Evolutionary conservation across 2,113 vertebrate species (phyloP).

Genomic region (Gopherus flavomarginatus): DNA sequence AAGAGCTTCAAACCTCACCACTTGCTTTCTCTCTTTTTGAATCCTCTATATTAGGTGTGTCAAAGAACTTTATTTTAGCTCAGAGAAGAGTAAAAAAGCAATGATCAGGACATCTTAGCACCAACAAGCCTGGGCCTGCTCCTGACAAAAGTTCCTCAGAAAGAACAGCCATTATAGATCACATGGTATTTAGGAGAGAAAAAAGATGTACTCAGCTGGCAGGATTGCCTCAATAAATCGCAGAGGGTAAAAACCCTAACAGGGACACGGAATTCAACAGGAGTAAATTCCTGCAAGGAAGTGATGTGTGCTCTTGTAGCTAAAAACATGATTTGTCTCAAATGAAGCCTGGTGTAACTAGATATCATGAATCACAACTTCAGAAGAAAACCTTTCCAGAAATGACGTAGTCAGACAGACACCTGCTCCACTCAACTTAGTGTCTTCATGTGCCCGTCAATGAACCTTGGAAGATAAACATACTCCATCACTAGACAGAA

Average conservation of each 20-base stretch:
- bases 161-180: slow-evolving; percentile 37
- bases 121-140: neutral
- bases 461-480: neutral
- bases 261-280: neutral
- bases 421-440: neutral
- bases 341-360: neutral
- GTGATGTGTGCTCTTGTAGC: neutral
- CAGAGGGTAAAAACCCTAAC: slow-evolving; percentile 15
- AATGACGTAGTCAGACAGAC: neutral
- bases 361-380: neutral
- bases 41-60: neutral
- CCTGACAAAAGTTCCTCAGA: neutral
- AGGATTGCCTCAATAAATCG: slow-evolving; percentile 12
- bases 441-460: neutral
- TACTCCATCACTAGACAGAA: neutral
- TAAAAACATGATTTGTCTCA: neutral
- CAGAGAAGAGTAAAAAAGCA: neutral
- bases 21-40: neutral
- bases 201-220: neutral
- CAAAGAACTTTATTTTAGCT: slow-evolving; percentile 47
- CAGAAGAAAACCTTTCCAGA: neutral
- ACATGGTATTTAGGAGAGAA: neutral
- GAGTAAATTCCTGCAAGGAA: neutral
- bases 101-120: slow-evolving; percentile 1
- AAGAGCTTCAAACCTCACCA: neutral